phyloP scores from a whole-genome alignment of 2,888 invertebrate genomes.

The Ophion costatus region DNA sequence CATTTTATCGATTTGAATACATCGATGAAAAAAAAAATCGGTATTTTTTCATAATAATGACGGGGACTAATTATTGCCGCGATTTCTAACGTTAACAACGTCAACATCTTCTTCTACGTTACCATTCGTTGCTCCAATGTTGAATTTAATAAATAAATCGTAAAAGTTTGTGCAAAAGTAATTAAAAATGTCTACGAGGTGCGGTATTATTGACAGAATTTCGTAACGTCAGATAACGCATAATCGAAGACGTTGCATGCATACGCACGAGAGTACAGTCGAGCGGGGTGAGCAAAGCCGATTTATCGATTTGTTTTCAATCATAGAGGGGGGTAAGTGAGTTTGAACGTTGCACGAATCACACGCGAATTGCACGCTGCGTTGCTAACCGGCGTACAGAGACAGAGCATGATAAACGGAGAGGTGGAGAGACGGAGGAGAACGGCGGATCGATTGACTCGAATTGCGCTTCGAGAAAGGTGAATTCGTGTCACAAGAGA shows the following conservation, averaged over 20 bases:
- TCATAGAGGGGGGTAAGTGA: conserved; percentile 10
- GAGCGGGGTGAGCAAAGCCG: conserved; percentile 23
- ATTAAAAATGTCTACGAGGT: conserved; percentile 1
- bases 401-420: conserved; percentile 12
- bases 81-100: no score
- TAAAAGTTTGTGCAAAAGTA: background rate
- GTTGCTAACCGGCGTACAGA: conserved; percentile 60
- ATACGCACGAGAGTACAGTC: background rate
- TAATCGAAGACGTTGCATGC: conserved; percentile 5
- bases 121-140: no score
- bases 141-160: background rate
- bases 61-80: no score
- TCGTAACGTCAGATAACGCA: background rate
- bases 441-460: conserved; percentile 56
- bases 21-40: no score
- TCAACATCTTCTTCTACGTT: no score
- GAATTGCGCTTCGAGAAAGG: conserved; percentile 57
- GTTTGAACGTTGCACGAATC: conserved; percentile 36
- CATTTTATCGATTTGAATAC: no score
- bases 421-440: conserved; percentile 3
- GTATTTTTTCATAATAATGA: no score
- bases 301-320: conserved; percentile 54
- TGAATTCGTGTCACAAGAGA: conserved; percentile 40
- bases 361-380: conserved; percentile 56
- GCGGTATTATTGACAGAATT: background rate